Base-by-base conservation (phyloP, 2,797 vertebrate genomes). In the Botia almorhae region DNA sequence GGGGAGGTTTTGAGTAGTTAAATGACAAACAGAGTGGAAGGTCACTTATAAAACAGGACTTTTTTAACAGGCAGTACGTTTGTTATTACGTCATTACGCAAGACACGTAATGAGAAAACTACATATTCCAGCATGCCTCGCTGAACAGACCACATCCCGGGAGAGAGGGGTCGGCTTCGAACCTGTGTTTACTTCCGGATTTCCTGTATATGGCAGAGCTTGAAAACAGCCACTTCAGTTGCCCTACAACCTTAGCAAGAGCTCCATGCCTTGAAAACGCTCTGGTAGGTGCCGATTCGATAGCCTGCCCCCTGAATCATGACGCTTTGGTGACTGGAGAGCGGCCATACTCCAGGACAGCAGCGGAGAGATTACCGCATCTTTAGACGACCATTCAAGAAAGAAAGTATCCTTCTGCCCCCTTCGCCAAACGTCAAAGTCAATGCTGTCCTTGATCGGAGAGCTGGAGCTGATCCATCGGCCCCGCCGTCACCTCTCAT, bases 151-250 rank as follows among this genome's bases (percentile, higher is more conserved):
- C 89, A 82, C 82, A 83, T 84, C 84, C 83, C 75, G 83, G 77
- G 78, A 82, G 78, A 73, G 55, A 82, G 81, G n/a, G 88, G 73
- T 83, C 81, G 86, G 85, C 85, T 64, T 87, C 74, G 74, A 75
- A 86, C 76, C 85, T 89, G 90, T 94, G 94, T 95, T 94, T 95
- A 95, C 94, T 95, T 95, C 94, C 94, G 93, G 91, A 86, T 87
- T 86, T 86, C 85, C 81, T 88, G 84, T 88, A 82, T 87, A 87
- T 87, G 86, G 85, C 82, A 68, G 64, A 82, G 77, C 81, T 82
- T 75, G 85, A 82, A 82, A 81, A 83, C 61, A 82, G 80, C 77
- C 74, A 63, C 81, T 80, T 79, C 55, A 75, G 80, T 80, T 74
- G 82, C 74, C 74, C 74, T 81, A 81, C 76, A 79, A 75, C 81